Evolutionary conservation across 1,140 invertebrate species (phyloP), one percentile per base, ranked within the genome.

Genomic region (Drosophila suzukii): DNA sequence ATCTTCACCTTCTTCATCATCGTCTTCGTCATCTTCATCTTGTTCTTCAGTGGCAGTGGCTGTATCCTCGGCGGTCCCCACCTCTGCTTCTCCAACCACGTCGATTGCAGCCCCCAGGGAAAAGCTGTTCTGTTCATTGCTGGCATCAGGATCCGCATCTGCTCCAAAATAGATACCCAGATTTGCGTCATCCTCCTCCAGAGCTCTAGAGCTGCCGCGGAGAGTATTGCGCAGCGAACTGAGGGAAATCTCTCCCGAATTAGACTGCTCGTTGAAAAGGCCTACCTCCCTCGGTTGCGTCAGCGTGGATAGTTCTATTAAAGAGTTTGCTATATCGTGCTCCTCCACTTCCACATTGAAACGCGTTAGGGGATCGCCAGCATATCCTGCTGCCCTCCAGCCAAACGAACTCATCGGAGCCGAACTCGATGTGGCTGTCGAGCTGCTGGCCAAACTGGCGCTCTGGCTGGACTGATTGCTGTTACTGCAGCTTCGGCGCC

Each of bases 281-380:
- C 44, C 68, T 38, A 27, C 36, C 43, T 13, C 13, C 51, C 20
- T 34, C 34, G 20, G 34, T 36, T n/a, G 57, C 36, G 38, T 73
- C 20, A 63, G 30, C 5, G 74, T 66, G n/a, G 81, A 75, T 1
- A 86, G 49, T 32, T 82, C 83, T 24, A 88, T 75, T 36, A 86
- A 62, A 0, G 83, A 65, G 15, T 71, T 62, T 3, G 61, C 78
- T 7, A 81, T 78, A 7, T 75, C 70, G 27, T 75, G 68, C 39
- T 71, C 57, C 34, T 71, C 58, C 36, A 62, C 7, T 4, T 75
- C 20, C 6, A 39, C 32, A 15, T 20, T 24, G n/a, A 47, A 62
- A 12, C 75, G 63, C 20, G 70, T 49, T 1, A 77, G 36, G 1
- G 57, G 56, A 46, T 53, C 63, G 36, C 30, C 61, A 2, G 10